Conservation (phyloP, 2,797 vertebrate genomes). For the Urosaurus nigricauda region DNA sequence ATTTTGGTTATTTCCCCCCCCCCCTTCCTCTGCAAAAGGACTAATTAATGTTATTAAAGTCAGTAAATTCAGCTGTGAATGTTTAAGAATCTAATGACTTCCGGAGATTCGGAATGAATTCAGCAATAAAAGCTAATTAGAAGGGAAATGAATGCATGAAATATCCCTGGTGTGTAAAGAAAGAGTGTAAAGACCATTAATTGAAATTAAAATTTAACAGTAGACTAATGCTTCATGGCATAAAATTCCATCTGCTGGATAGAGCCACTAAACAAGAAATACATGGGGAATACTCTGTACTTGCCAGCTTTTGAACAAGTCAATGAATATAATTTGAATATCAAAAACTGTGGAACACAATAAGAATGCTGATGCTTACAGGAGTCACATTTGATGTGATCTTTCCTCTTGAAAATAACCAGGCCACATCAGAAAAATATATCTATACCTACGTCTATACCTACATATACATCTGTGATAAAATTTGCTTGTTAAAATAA, state of each 20-base stretch:
- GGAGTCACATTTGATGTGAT: not conserved
- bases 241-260: constrained; percentile 82
- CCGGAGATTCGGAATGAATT: constrained; percentile 81
- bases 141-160: constrained; percentile 80
- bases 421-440: not conserved
- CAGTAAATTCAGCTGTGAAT: constrained; percentile 78
- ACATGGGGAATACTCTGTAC: constrained; percentile 56
- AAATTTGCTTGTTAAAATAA: not conserved
- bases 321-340: constrained; percentile 63
- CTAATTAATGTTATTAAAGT: constrained; percentile 80
- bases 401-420: constrained; percentile 40
- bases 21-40: constrained; percentile 42
- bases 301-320: constrained; percentile 63
- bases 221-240: constrained; percentile 80
- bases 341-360: constrained; percentile 41
- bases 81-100: constrained; percentile 82
- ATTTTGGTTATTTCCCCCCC: constrained; percentile 47
- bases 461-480: not conserved
- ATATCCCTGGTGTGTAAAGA: constrained; percentile 79
- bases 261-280: constrained; percentile 74
- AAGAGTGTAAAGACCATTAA: constrained; percentile 82
- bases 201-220: constrained; percentile 86
- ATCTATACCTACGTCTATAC: no score
- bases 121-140: constrained; percentile 82
- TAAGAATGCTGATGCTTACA: constrained; percentile 43